A percentile compares a stretch with the other conserved stretches of the same genome.
These are phyloP conservation scores for Pheosia tremula DNA, from an alignment of 2,888 invertebrate genomes.

Conservation along the genomic window DNA sequence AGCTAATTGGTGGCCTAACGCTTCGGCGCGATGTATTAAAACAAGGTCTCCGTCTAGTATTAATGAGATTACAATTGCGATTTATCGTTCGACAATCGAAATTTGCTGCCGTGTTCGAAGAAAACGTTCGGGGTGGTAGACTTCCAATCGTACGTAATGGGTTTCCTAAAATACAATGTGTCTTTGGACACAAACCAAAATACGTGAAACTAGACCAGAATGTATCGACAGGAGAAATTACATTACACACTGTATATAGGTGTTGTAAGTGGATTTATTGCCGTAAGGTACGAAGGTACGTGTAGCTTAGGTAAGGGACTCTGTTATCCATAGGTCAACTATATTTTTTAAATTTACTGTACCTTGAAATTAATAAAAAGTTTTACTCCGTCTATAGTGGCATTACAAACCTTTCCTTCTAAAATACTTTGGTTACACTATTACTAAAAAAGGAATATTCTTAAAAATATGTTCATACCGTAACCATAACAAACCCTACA, in stretches of 20 bases:
- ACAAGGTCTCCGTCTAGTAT: conserved; percentile 39
- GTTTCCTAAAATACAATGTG: conserved; percentile 15
- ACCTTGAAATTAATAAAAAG: neutral
- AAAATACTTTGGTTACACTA: no score
- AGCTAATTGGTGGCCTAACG: conserved; percentile 9
- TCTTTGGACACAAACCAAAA: no score
- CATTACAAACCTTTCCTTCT: neutral
- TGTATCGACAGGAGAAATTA: no score
- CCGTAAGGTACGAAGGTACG: conserved; percentile 17
- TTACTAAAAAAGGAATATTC: no score
- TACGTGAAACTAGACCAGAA: no score
- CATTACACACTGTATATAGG: conserved; percentile 15
- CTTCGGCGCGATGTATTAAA: conserved; percentile 27
- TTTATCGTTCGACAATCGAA: conserved; percentile 53
- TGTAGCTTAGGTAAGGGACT: conserved; percentile 9
- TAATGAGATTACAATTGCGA: conserved; percentile 55
- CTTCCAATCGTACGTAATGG: conserved; percentile 47
- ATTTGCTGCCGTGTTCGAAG: conserved; percentile 43
- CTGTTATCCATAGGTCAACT: conserved; percentile 12
- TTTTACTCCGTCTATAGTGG: neutral
- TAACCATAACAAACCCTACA: no score
- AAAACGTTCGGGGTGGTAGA: conserved; percentile 35
- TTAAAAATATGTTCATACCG: no score
- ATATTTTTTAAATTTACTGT: neutral
- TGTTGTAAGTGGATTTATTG: conserved; percentile 38